Conservation (phyloP, 2,888 invertebrate genomes). For the Chymomyza procnemis region DNA sequence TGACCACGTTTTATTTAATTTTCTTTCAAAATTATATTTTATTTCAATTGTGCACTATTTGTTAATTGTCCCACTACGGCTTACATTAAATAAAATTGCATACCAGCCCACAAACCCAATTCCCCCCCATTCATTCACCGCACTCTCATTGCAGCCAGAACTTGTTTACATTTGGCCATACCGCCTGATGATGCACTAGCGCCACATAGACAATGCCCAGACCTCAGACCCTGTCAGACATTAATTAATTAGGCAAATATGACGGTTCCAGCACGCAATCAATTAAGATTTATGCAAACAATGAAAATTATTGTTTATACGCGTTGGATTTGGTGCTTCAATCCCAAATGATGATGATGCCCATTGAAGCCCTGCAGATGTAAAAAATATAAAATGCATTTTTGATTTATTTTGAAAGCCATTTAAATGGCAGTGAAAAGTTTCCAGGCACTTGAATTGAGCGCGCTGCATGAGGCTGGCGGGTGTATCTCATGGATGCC, state of each 20-base stretch:
- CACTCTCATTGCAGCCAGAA: not conserved
- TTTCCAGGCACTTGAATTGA: slow-evolving; percentile 2
- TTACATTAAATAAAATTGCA: not conserved
- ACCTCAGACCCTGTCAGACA: not conserved
- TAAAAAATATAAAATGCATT: slow-evolving; percentile 2
- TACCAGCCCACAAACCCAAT: not conserved
- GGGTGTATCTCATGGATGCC: slow-evolving; percentile 8
- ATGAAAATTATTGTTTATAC: slow-evolving; percentile 26
- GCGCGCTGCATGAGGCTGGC: not conserved
- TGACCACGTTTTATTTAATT: too few relatives aligned
- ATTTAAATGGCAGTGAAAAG: slow-evolving; percentile 31
- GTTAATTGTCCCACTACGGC: too few relatives aligned
- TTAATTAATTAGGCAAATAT: slow-evolving; percentile 35
- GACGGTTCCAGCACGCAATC: slow-evolving; percentile 7
- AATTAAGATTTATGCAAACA: slow-evolving; percentile 25
- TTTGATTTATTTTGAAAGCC: slow-evolving; percentile 38
- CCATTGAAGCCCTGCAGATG: slow-evolving; percentile 35
- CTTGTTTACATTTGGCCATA: not conserved
- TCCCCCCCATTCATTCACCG: not conserved
- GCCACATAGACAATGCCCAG: not conserved
- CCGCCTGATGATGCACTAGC: not conserved
- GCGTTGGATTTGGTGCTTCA: not conserved
- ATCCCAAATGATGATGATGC: not conserved
- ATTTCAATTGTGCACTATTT: too few relatives aligned
- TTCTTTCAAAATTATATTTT: too few relatives aligned